Evolutionary conservation across 1,140 invertebrate genomes (phyloP), one percentile per base, ranked within the genome.

Genomic region (Agrilus planipennis): DNA sequence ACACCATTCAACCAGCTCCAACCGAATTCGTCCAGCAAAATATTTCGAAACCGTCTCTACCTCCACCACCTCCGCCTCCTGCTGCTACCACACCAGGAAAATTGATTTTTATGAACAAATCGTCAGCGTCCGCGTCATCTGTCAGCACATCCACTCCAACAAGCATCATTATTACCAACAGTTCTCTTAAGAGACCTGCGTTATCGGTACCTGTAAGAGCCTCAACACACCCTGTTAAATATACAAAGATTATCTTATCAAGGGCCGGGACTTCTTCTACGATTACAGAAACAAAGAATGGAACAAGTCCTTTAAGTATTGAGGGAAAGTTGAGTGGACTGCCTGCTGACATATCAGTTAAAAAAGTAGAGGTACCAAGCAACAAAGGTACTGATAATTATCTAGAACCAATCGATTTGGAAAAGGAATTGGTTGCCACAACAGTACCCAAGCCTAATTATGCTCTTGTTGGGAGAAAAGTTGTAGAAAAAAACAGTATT

Each of bases 231-330:
- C 4, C 55, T 56, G 16, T 41, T 1, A 73, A 72, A 40, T 72
- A 67, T 38, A 70, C 68, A 0, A 71, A 72, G 50, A 72, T 72
- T 27, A 71, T 72, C 47, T 43, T 73, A 20, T 64, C 69, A 2
- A 72, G n/a, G n/a, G n/a, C n/a, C n/a, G n/a, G n/a, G n/a, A n/a
- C n/a, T n/a, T n/a, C n/a, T n/a, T n/a, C n/a, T n/a, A n/a, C n/a
- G n/a, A n/a, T n/a, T n/a, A n/a, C n/a, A n/a, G n/a, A n/a, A n/a
- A n/a, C n/a, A n/a, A n/a, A n/a, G n/a, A n/a, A n/a, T n/a, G n/a
- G n/a, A n/a, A n/a, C 70, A 38, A 61, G 62, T 45, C 23, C 46
- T n/a, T 34, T 34, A 12, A 9, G 27, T 17, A 39, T 45, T 39
- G 50, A 48, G 34, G 14, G 16, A 12, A 47, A 49, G 34, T 16